phyloP scores from a whole-genome alignment of 2,113 vertebrate species.

The Heteronetta atricapilla region DNA sequence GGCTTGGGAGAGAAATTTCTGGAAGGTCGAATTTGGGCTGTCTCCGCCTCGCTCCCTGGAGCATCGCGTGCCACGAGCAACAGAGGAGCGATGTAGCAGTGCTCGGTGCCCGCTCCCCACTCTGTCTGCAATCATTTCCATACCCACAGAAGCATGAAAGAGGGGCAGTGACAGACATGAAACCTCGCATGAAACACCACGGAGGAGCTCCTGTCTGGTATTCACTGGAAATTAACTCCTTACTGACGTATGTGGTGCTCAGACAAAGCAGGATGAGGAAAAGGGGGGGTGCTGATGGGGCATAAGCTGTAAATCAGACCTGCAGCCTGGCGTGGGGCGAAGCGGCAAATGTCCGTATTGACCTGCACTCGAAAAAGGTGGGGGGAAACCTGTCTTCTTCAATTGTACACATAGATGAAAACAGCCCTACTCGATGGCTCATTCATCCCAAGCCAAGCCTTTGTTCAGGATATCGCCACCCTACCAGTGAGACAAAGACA shows the following conservation, averaged over 20 bases:
- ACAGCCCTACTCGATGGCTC: neutral
- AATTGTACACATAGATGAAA: neutral
- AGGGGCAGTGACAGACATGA: conserved; percentile 79
- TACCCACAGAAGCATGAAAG: conserved; percentile 85
- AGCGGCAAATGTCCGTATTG: neutral
- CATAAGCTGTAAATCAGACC: rapidly evolving
- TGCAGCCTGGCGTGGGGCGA: neutral
- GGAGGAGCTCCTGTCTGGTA: conserved; percentile 62
- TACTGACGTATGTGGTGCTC: neutral
- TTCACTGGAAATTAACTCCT: conserved; percentile 58
- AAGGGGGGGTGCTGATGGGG: neutral
- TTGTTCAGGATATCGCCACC: neutral
- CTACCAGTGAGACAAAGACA: neutral
- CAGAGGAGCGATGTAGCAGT: conserved; percentile 18
- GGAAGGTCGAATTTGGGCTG: conserved; percentile 43
- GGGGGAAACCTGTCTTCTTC: neutral
- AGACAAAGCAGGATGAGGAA: neutral
- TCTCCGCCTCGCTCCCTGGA: conserved; percentile 27
- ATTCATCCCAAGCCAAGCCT: neutral
- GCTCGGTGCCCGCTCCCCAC: conserved; percentile 56
- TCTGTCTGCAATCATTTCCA: conserved; percentile 76
- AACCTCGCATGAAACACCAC: conserved; percentile 79
- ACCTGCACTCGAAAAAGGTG: neutral
- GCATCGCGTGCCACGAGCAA: conserved; percentile 78
- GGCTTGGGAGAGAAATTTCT: conserved; percentile 50